Percentiles rank a stretch among this genome's conserved stretches.
Evolutionary conservation across 2,797 vertebrate species (phyloP).

Genomic region (Clarias platycephalus): DNA sequence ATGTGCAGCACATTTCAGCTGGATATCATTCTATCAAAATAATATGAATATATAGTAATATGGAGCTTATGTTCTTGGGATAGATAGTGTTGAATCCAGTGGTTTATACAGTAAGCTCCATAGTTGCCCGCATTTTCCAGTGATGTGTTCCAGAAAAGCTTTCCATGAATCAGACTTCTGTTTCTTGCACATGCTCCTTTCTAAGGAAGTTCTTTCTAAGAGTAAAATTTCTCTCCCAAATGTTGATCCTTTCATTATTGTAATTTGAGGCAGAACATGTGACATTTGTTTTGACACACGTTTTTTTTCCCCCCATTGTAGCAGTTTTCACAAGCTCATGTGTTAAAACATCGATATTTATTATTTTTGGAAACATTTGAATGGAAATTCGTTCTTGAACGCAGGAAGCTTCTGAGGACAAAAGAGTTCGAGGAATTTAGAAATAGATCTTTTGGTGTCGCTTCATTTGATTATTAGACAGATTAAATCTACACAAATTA

Average conservation of each 20-base stretch:
- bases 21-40: not conserved
- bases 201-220: not conserved
- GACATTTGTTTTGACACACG: not conserved
- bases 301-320: not conserved
- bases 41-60: not conserved
- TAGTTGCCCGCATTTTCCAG: constrained; percentile 13
- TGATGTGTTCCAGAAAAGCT: not conserved
- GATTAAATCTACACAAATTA: not conserved
- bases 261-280: not conserved
- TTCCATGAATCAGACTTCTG: constrained; percentile 3
- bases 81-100: not conserved
- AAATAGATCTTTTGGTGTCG: not conserved
- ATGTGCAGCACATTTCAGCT: not conserved
- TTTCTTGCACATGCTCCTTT: not conserved
- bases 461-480: not conserved
- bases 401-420: not conserved
- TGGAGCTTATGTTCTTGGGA: not conserved
- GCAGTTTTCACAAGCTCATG: not conserved
- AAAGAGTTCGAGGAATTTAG: not conserved
- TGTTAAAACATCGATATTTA: not conserved
- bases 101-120: not conserved
- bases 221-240: not conserved
- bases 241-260: not conserved
- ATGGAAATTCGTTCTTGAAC: constrained; percentile 6
- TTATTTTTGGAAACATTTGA: constrained; percentile 12